Base-by-base conservation (phyloP, 2,888 invertebrate genomes). In the Homarus gammarus region DNA sequence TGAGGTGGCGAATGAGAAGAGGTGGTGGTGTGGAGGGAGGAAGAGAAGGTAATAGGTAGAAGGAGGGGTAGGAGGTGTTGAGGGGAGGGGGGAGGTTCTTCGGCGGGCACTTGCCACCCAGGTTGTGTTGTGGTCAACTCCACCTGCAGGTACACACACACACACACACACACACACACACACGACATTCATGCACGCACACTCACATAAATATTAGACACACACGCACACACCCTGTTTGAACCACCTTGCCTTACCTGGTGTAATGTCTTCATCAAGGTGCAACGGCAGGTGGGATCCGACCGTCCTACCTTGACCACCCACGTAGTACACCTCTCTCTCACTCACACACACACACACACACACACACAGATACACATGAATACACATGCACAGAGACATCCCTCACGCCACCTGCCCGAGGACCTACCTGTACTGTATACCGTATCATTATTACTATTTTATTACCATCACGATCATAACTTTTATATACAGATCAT, bases 261-360 rank as follows among this genome's bases (percentile, higher is more conserved):
- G 31, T 56, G 22, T 56, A 36, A 56, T 51, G 33, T 56, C 61
- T 79, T 79, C 56, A 79, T 79, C 36, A 51, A 31, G 22, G 38
- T 73, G n/a, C 22, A n/a, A 10, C 79, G 8, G 61, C 61, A 79
- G 38, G 79, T 51, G 61, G 36, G 51, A 31, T 22, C 15, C 51
- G 51, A 44, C 15, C 15, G 51, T 15, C 33, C 12, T n/a, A 33
- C 78, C 51, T 27, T 33, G 44, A 12, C 51, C 49, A 49, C 36
- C 31, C 51, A 56, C 56, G 56, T 12, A 56, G 56, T 18, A 18
- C 56, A 12, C 33, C 5, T 33, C 22, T n/a, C 56, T 1, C 79
- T 33, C 15, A 36, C 79, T 51, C 49, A n/a, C 77, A 10, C n/a
- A n/a, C n/a, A n/a, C n/a, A n/a, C n/a, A n/a, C n/a, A n/a, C n/a